These are phyloP conservation scores for Megaceryle alcyon DNA, from an alignment of 2,797 vertebrate species.

Conservation along the genomic window DNA sequence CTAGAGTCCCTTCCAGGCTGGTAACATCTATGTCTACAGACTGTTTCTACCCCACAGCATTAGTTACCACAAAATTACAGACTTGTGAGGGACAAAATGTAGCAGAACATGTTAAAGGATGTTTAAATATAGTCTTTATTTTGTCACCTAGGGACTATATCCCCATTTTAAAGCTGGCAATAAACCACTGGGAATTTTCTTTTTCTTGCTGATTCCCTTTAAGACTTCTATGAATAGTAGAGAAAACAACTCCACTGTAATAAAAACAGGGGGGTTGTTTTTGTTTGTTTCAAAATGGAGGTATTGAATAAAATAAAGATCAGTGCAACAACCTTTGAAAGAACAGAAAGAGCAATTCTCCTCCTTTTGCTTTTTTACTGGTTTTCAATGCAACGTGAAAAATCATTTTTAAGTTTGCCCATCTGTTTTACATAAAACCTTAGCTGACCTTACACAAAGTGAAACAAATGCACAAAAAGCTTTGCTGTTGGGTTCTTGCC, in stretches of 20 bases:
- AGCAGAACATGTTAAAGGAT: slow-evolving; percentile 45
- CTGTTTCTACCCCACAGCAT: slow-evolving; percentile 15
- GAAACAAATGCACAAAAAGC: slow-evolving; percentile 62
- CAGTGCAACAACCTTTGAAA: slow-evolving; percentile 39
- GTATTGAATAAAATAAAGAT: slow-evolving; percentile 57
- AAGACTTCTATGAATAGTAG: slow-evolving; percentile 5
- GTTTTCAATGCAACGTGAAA: slow-evolving; percentile 48
- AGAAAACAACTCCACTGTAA: slow-evolving; percentile 32
- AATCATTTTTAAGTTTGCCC: slow-evolving; percentile 66
- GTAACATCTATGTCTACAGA: slow-evolving; percentile 21
- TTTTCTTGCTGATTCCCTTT: slow-evolving; percentile 17
- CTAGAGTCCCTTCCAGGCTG: slow-evolving; percentile 15
- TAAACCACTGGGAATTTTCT: slow-evolving; percentile 32
- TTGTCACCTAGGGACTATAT: slow-evolving; percentile 25
- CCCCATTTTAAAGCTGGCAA: slow-evolving; percentile 34
- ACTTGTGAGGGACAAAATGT: slow-evolving; percentile 44
- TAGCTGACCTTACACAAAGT: slow-evolving; percentile 62
- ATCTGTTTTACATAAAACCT: slow-evolving; percentile 67
- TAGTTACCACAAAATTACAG: slow-evolving; percentile 59
- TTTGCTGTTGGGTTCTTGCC: slow-evolving; percentile 50
- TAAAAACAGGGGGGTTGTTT: not conserved
- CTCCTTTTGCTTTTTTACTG: slow-evolving; percentile 37
- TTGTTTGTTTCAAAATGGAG: not conserved
- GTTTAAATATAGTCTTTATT: slow-evolving; percentile 37
- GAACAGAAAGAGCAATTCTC: not conserved